Evolutionary conservation across 2,888 invertebrate genomes (phyloP).

Genomic region (Leptogaster cylindrica): DNA sequence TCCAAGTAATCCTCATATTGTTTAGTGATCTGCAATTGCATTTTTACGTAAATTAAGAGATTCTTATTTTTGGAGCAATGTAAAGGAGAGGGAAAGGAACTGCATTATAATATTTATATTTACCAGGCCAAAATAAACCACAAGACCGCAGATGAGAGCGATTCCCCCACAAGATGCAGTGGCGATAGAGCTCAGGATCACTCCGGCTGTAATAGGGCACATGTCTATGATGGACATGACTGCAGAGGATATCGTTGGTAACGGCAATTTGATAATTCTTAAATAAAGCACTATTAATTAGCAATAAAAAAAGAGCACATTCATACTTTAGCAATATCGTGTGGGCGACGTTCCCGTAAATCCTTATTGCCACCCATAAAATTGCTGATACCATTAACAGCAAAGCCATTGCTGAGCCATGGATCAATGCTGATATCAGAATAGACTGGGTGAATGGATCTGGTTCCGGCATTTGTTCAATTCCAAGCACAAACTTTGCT

Average conservation of each 20-base stretch:
- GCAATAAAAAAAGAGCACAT: background rate
- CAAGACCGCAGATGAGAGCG: constrained; percentile 69
- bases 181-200: constrained; percentile 68
- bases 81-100: too few relatives aligned
- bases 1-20: constrained; percentile 74
- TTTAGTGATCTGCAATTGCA: constrained; percentile 66
- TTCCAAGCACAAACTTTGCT: constrained; percentile 48
- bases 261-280: constrained; percentile 62
- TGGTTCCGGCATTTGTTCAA: constrained; percentile 48
- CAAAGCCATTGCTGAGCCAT: constrained; percentile 69
- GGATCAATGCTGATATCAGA: constrained; percentile 67
- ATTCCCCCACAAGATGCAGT: constrained; percentile 77
- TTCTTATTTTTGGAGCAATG: constrained; percentile 41
- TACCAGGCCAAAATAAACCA: constrained; percentile 73
- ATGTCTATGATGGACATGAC: constrained; percentile 70
- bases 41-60: background rate
- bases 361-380: constrained; percentile 67
- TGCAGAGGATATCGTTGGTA: constrained; percentile 60
- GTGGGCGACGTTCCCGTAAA: constrained; percentile 74
- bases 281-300: background rate
- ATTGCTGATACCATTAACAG: constrained; percentile 65
- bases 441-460: constrained; percentile 54
- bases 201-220: constrained; percentile 73
- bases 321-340: constrained; percentile 69
- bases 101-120: background rate